phyloP scores from a whole-genome alignment of 2,888 invertebrate genomes.

The Azorinus chamasolen region DNA sequence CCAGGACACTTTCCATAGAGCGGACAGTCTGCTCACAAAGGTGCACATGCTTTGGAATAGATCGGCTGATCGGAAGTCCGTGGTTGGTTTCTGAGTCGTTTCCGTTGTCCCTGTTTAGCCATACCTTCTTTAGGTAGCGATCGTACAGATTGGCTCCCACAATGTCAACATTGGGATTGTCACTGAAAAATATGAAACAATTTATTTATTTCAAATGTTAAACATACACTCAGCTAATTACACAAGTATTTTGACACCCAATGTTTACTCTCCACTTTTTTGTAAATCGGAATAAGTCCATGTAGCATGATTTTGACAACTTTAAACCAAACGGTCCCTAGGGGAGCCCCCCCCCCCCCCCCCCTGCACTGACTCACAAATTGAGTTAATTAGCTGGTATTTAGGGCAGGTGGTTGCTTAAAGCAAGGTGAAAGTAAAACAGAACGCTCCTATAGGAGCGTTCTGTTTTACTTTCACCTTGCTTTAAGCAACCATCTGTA shows the following conservation, averaged over 20 bases:
- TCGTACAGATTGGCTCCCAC: slow-evolving; percentile 86
- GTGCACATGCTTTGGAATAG: slow-evolving; percentile 77
- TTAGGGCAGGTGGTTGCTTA: too few relatives aligned
- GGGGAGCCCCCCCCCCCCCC: too few relatives aligned
- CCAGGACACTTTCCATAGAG: slow-evolving; percentile 81
- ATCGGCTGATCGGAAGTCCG: slow-evolving; percentile 78
- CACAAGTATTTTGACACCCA: neutral
- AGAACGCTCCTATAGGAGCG: too few relatives aligned
- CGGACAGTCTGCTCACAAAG: slow-evolving; percentile 82
- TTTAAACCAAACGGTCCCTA: too few relatives aligned
- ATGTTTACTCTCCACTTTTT: neutral
- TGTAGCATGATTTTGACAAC: too few relatives aligned
- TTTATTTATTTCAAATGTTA: neutral
- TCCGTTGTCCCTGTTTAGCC: slow-evolving; percentile 61
- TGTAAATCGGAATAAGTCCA: too few relatives aligned
- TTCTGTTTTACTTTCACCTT: too few relatives aligned
- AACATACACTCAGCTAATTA: neutral
- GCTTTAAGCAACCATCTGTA: too few relatives aligned
- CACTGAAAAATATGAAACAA: slow-evolving; percentile 73
- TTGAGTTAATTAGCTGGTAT: too few relatives aligned
- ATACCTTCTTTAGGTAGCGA: slow-evolving; percentile 71
- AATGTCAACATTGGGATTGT: slow-evolving; percentile 85
- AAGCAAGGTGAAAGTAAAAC: too few relatives aligned
- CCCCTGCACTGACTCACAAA: too few relatives aligned
- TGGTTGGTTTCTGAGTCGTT: slow-evolving; percentile 36